These are phyloP conservation scores for Halesus radiatus DNA, from an alignment of 1,140 invertebrate genomes.

Conservation along the genomic window DNA sequence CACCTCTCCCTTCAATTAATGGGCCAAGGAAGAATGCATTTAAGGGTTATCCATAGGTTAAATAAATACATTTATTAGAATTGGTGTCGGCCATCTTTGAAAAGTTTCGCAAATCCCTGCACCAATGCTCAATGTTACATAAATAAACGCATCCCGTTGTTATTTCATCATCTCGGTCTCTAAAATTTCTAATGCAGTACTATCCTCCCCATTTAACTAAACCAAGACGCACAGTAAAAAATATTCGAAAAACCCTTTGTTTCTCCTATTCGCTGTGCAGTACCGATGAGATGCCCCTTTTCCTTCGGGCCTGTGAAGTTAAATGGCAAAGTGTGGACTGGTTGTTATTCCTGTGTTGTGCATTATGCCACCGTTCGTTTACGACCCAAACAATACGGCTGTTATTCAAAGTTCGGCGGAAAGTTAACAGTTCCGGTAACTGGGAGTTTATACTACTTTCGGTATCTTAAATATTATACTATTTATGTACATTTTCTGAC, in stretches of 20 bases:
- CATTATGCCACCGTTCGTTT: constrained; percentile 33
- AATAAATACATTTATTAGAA: too few species aligned
- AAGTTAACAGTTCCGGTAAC: not conserved
- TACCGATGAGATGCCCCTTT: not conserved
- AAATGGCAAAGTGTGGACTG: not conserved
- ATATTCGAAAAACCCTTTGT: not conserved
- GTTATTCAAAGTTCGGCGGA: constrained; percentile 23
- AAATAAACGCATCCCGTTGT: too few species aligned
- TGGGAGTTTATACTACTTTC: not conserved
- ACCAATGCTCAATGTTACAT: too few species aligned
- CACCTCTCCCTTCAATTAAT: too few species aligned
- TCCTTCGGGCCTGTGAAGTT: not conserved
- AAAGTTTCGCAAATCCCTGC: too few species aligned
- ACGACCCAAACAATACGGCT: constrained; percentile 14
- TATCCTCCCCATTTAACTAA: not conserved
- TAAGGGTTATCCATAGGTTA: too few species aligned
- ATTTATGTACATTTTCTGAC: too few species aligned
- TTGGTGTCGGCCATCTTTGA: too few species aligned
- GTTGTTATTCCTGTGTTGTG: constrained; percentile 23
- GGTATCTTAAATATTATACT: too few species aligned
- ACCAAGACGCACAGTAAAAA: constrained; percentile 1
- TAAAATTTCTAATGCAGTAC: not conserved
- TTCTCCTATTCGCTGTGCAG: not conserved
- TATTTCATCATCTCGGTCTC: not conserved
- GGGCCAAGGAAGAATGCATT: too few species aligned